Conservation (phyloP, 2,113 vertebrate genomes). For the Hystrix brachyura region DNA sequence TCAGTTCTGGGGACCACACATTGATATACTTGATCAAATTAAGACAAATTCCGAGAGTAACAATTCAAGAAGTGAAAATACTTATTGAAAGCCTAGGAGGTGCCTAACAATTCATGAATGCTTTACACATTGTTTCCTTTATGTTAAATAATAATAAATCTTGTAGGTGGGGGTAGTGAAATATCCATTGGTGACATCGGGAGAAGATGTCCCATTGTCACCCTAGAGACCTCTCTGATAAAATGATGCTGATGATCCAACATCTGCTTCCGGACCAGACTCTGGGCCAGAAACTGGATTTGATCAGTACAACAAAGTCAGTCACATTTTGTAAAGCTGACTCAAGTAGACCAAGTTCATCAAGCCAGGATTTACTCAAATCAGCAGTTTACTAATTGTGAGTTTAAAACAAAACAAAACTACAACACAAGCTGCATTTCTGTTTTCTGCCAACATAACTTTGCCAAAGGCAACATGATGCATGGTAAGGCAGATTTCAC, state of each 20-base stretch:
- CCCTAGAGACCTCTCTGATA: accelerated
- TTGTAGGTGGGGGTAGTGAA: neutral
- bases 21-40: neutral
- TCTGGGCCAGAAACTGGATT: neutral
- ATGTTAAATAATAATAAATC: neutral
- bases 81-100: neutral
- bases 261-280: neutral
- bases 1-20: neutral
- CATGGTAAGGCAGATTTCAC: neutral
- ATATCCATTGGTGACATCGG: neutral
- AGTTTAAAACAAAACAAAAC: neutral
- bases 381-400: neutral
- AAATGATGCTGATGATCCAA: neutral
- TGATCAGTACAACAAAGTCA: neutral
- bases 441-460: neutral
- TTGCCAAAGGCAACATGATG: neutral
- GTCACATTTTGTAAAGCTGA: neutral
- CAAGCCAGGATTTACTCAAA: neutral
- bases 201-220: neutral
- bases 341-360: neutral
- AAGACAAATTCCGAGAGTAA: neutral
- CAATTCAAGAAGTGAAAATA: neutral
- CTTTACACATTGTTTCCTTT: neutral
- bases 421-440: neutral
- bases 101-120: neutral